Evolutionary conservation across 2,888 invertebrate genomes (phyloP).

Genomic region (Helobdella robusta): DNA sequence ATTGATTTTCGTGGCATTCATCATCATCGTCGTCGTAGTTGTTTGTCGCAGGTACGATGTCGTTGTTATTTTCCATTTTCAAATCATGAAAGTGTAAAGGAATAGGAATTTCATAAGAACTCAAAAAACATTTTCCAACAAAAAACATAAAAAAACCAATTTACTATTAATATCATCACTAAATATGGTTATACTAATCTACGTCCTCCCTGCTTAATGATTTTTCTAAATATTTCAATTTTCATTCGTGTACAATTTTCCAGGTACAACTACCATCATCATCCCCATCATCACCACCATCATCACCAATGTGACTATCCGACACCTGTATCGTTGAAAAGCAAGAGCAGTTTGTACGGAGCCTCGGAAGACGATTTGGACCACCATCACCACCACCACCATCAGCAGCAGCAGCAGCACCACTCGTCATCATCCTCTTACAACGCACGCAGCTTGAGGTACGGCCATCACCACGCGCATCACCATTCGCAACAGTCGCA

Average conservation of each 20-base stretch:
- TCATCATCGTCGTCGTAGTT: too few species aligned
- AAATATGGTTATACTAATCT: too few species aligned
- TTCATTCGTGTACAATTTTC: neutral
- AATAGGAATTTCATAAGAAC: too few species aligned
- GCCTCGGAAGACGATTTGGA: conserved; percentile 9
- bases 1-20: too few species aligned
- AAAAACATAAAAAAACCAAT: too few species aligned
- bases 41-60: too few species aligned
- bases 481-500: conserved; percentile 12
- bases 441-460: conserved; percentile 12
- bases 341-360: conserved; percentile 16
- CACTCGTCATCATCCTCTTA: conserved; percentile 12
- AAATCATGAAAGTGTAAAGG: too few species aligned
- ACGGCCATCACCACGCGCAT: conserved; percentile 17
- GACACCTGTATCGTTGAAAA: conserved; percentile 13
- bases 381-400: conserved; percentile 22
- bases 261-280: neutral
- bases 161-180: too few species aligned
- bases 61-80: too few species aligned
- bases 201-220: too few species aligned
- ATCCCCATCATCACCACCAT: conserved; percentile 11
- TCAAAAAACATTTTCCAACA: too few species aligned
- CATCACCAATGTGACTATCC: conserved; percentile 22
- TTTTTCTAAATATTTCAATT: neutral
- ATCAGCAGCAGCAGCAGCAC: conserved; percentile 21